A percentile compares a stretch with the other conserved stretches of the same genome.
These are phyloP conservation scores for Drosophila lutescens DNA, from an alignment of 2,888 invertebrate species.

Conservation along the genomic window DNA sequence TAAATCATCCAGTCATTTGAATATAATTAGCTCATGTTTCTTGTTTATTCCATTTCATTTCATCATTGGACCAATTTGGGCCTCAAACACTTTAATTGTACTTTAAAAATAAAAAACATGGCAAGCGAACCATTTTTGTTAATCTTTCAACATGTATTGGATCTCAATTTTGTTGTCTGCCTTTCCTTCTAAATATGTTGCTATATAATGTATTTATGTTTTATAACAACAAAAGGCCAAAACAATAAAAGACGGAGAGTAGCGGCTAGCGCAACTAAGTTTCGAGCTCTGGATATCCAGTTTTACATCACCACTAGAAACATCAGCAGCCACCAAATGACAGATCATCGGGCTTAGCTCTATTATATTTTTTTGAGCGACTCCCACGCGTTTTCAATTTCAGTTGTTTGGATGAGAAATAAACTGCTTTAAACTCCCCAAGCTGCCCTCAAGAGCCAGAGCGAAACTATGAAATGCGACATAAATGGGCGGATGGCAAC, in stretches of 20 bases:
- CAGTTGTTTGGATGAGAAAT: slow-evolving; percentile 24
- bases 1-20: too few relatives aligned
- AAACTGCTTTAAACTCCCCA: slow-evolving; percentile 44
- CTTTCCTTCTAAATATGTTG: too few relatives aligned
- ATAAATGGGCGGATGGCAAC: slow-evolving; percentile 35
- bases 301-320: slow-evolving; percentile 15
- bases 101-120: too few relatives aligned
- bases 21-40: too few relatives aligned
- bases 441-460: slow-evolving; percentile 41
- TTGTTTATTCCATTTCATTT: too few relatives aligned
- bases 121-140: too few relatives aligned
- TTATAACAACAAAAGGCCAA: slow-evolving; percentile 19
- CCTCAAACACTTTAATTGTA: too few relatives aligned
- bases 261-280: slow-evolving; percentile 27
- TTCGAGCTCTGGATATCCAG: slow-evolving; percentile 53
- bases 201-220: too few relatives aligned
- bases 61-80: too few relatives aligned
- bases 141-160: too few relatives aligned
- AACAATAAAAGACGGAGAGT: slow-evolving; percentile 7
- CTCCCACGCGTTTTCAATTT: slow-evolving; percentile 74
- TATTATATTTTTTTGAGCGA: slow-evolving; percentile 20
- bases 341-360: slow-evolving; percentile 61
- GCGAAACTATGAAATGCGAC: slow-evolving; percentile 36
- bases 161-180: too few relatives aligned
- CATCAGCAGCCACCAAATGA: slow-evolving; percentile 43